Conservation (phyloP, 2,888 invertebrate species). For the Drosophila tripunctata region DNA sequence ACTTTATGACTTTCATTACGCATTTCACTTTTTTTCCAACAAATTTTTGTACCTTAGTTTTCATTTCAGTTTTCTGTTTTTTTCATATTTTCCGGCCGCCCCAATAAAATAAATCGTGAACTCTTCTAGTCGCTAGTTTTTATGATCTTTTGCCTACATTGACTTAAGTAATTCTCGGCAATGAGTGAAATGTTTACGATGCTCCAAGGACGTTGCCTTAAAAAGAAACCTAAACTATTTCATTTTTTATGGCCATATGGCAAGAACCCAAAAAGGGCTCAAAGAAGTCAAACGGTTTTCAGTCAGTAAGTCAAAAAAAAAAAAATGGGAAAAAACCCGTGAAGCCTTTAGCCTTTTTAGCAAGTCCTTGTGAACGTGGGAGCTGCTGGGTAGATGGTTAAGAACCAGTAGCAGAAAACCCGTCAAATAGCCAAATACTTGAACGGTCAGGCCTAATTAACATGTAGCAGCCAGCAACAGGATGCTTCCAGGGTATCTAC, state of each 20-base stretch:
- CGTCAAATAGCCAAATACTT: slow-evolving; percentile 26
- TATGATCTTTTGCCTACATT: slow-evolving; percentile 71
- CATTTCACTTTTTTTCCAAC: slow-evolving; percentile 64
- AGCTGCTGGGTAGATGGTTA: slow-evolving; percentile 17
- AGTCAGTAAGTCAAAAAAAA: slow-evolving; percentile 56
- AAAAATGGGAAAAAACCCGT: slow-evolving; percentile 16
- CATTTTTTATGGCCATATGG: slow-evolving; percentile 54
- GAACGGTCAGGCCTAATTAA: slow-evolving; percentile 65
- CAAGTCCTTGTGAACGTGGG: slow-evolving; percentile 80
- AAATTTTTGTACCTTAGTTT: slow-evolving; percentile 19
- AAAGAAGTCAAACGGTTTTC: slow-evolving; percentile 62
- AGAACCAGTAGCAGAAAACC: slow-evolving; percentile 81
- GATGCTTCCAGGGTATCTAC: slow-evolving; percentile 51
- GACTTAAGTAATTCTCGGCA: slow-evolving; percentile 77
- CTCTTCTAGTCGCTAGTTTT: slow-evolving; percentile 51
- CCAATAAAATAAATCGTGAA: slow-evolving; percentile 54
- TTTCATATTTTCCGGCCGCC: slow-evolving; percentile 70
- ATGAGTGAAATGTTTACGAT: slow-evolving; percentile 60
- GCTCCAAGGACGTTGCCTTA: slow-evolving; percentile 59
- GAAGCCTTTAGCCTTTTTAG: slow-evolving; percentile 66
- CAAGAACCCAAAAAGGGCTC: slow-evolving; percentile 5
- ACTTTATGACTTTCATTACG: slow-evolving; percentile 75
- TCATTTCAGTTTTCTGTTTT: slow-evolving; percentile 33
- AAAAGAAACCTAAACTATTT: slow-evolving; percentile 10
- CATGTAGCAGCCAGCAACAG: slow-evolving; percentile 59